Percentiles rank a stretch among this genome's conserved stretches.
Conservation (phyloP, 2,797 vertebrate genomes). For the Hydrophis major region DNA sequence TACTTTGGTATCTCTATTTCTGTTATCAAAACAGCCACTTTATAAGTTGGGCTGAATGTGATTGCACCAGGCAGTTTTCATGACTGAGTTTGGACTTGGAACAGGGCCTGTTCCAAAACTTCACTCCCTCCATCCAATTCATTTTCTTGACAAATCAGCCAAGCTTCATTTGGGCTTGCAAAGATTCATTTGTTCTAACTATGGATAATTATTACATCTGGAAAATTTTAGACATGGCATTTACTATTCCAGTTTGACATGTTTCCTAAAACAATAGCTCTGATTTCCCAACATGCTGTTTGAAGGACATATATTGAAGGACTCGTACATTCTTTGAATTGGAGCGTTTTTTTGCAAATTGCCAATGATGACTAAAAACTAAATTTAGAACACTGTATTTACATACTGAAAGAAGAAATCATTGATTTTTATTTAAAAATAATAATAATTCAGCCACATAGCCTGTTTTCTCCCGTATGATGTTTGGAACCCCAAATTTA, state of each 20-base stretch:
- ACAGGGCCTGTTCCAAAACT: neutral
- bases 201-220: neutral
- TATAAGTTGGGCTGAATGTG: neutral
- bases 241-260: neutral
- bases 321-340: constrained; percentile 31
- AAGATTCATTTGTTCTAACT: neutral
- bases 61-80: neutral
- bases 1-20: neutral
- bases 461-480: neutral
- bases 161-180: neutral
- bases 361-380: neutral
- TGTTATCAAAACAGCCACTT: neutral
- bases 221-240: neutral
- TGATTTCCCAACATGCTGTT: neutral
- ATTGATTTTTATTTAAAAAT: neutral
- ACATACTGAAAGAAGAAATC: constrained; percentile 4
- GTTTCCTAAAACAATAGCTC: neutral
- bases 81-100: neutral
- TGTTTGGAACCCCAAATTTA: neutral
- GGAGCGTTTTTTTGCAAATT: neutral
- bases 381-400: neutral
- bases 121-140: neutral
- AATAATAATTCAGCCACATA: neutral
- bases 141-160: neutral
- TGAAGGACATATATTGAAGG: constrained; percentile 10